A percentile compares a stretch with the other conserved stretches of the same genome.
Evolutionary conservation across 1,140 invertebrate species (phyloP).

Genomic region (Atta cephalotes): DNA sequence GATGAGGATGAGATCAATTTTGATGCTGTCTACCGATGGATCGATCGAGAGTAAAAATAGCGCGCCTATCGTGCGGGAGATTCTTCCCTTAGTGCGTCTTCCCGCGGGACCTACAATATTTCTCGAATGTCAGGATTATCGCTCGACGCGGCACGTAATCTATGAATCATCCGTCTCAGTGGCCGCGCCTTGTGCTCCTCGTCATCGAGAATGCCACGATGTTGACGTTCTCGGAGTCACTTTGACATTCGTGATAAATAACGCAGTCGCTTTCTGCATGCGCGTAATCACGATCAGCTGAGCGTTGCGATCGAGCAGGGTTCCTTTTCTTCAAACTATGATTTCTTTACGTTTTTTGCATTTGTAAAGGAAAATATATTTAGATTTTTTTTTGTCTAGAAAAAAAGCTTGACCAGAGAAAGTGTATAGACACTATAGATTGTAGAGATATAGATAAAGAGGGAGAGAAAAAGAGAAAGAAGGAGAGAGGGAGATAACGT

Average conservation of each 20-base stretch:
- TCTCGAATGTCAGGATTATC: conserved; percentile 24
- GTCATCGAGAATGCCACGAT: background rate
- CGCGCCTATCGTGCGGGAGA: background rate
- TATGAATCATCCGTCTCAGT: conserved; percentile 53
- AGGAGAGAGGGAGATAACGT: background rate
- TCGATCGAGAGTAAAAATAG: conserved; percentile 49
- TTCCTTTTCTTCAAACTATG: background rate
- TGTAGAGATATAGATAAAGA: background rate
- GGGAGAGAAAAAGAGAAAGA: background rate
- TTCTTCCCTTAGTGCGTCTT: conserved; percentile 6
- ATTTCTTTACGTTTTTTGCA: background rate
- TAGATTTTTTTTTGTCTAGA: background rate
- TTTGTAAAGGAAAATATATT: background rate
- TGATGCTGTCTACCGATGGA: conserved; percentile 2
- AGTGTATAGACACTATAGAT: background rate
- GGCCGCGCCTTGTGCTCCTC: conserved; percentile 41
- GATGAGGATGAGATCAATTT: background rate
- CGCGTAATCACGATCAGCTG: conserved; percentile 54
- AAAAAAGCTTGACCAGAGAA: background rate
- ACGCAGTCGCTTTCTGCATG: background rate
- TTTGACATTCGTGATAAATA: conserved; percentile 24
- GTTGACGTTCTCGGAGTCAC: background rate
- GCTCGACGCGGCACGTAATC: conserved; percentile 3
- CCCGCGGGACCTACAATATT: conserved; percentile 13
- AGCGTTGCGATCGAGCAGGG: conserved; percentile 17